phyloP scores from a whole-genome alignment of 2,113 vertebrate genomes.

The Echinops telfairi region DNA sequence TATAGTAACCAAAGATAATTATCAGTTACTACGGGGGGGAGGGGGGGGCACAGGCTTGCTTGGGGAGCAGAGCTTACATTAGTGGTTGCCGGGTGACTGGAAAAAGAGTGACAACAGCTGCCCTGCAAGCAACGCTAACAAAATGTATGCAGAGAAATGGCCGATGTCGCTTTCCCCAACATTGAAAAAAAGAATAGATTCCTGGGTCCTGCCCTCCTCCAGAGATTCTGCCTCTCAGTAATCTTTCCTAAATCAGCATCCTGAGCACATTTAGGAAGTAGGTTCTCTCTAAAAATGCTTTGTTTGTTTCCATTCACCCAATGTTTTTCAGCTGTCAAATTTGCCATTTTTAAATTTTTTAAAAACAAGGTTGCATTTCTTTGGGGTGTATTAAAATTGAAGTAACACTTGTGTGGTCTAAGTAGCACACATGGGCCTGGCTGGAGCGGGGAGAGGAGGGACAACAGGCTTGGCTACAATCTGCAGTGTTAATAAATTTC shows the following conservation, averaged over 20 bases:
- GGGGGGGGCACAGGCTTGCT: background rate
- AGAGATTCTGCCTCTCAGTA: constrained; percentile 1
- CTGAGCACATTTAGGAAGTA: background rate
- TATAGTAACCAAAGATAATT: background rate
- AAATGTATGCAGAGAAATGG: background rate
- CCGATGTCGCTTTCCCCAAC: background rate
- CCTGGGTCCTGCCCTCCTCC: background rate
- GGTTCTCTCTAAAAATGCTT: background rate
- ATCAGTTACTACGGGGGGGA: background rate
- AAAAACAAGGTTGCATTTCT: constrained; percentile 21
- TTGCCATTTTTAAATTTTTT: background rate
- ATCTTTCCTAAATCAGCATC: background rate
- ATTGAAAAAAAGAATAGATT: background rate
- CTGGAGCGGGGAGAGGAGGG: too few relatives aligned
- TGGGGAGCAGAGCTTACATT: background rate
- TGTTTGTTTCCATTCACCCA: background rate
- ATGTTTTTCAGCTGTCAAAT: background rate
- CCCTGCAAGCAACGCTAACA: background rate
- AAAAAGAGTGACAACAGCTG: background rate
- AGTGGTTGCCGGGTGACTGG: background rate
- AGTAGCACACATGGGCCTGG: background rate
- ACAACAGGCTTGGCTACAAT: background rate
- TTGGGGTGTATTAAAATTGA: background rate
- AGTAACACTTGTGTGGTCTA: background rate
- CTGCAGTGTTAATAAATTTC: constrained; percentile 32